These are phyloP conservation scores for Drosophila fuyamai DNA, from an alignment of 1,140 invertebrate species.

Conservation along the genomic window DNA sequence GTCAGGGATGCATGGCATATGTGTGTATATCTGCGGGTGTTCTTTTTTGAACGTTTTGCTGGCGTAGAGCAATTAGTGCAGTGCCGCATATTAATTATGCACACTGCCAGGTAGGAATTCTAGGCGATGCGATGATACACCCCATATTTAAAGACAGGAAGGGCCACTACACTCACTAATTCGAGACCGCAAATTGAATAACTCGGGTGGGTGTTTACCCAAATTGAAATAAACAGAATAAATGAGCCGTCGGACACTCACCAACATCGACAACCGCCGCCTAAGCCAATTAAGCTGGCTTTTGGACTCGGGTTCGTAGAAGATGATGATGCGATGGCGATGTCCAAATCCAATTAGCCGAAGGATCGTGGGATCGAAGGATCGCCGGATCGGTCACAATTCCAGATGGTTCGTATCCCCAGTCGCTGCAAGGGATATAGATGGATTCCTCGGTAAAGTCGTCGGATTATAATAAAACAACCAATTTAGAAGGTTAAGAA, in stretches of 20 bases:
- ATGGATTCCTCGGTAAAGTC: not conserved
- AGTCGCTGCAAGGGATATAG: conserved; percentile 5
- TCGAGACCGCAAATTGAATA: conserved; percentile 36
- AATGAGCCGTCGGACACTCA: conserved; percentile 37
- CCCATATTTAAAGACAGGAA: conserved; percentile 19
- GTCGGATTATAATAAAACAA: conserved; percentile 4
- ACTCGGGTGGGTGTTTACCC: conserved; percentile 11
- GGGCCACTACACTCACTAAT: conserved; percentile 26
- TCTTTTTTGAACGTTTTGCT: conserved; percentile 5
- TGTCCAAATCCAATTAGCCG: conserved; percentile 37
- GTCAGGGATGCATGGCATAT: conserved; percentile 37
- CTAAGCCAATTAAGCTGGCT: conserved; percentile 43
- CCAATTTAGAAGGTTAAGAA: conserved; percentile 9
- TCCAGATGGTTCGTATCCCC: conserved; percentile 3
- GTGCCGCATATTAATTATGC: conserved; percentile 45
- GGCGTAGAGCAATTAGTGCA: conserved; percentile 26
- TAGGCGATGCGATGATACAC: not conserved
- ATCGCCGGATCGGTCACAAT: not conserved
- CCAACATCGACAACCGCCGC: conserved; percentile 38
- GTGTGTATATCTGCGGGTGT: conserved; percentile 8
- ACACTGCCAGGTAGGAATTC: conserved; percentile 17
- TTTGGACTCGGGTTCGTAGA: conserved; percentile 10
- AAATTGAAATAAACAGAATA: conserved; percentile 48
- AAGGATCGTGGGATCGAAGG: not conserved
- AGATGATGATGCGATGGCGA: conserved; percentile 24